Evolutionary conservation across 2,797 vertebrate species (phyloP), one percentile per base, ranked within the genome.

Genomic region (Fistularia tabacaria): DNA sequence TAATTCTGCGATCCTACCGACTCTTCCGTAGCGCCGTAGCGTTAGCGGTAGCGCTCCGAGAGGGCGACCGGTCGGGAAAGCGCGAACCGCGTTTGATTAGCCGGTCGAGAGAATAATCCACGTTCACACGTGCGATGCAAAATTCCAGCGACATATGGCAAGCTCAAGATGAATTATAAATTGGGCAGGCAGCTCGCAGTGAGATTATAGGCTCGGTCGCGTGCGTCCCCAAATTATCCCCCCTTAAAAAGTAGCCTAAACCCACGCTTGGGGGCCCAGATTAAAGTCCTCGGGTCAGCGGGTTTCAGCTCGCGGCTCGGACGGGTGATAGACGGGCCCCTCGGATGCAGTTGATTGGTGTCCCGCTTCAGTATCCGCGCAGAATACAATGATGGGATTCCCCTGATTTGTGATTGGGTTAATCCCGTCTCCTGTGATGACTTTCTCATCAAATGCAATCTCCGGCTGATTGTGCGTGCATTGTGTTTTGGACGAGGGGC

Each of bases 381-480:
- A 75, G 81, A 86, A 85, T 83, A 76, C 46, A 59, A 67, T 74
- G 69, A 87, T 79, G 72, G 71, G 73, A 81, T 81, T 80, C 49
- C 64, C 62, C 49, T 54, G 45, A 44, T 73, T 75, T 76, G 50
- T 80, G 76, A 82, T 81, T 80, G 69, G 57, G 64, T 80, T 83
- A 83, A 85, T 85, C 85, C 69, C 12, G 10, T 73, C 60, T 53
- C 38, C 42, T 61, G 12, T 48, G 58, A 72, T 69, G 54, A 83
- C 48, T 61, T 74, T 76, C 37, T 68, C 54, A 82, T 81, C 62
- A 75, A 74, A 25, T 25, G 25, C 25, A 25, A 25, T 25, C 25
- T 25, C 25, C 25, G 2, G 25, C 25, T 25, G 25, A 25, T 25
- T 25, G 25, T 40, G 39, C 10, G 8, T 40, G 39, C 7, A 40